These are phyloP conservation scores for Leptoclinus maculatus DNA, from an alignment of 2,797 vertebrate genomes.

Conservation along the genomic window DNA sequence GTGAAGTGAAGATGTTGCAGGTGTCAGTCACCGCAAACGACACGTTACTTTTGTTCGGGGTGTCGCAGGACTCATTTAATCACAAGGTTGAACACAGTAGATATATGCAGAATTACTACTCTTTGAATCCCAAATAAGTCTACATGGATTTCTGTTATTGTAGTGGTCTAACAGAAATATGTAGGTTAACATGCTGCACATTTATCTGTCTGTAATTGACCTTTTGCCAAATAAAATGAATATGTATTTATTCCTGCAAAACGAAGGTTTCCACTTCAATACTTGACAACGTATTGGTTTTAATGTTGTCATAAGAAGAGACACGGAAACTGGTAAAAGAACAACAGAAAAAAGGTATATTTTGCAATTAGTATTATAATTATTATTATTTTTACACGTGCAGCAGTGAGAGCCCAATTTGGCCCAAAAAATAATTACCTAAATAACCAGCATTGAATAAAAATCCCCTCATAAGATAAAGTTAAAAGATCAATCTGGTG, in stretches of 20 bases:
- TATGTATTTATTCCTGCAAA: background rate
- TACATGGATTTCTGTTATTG: background rate
- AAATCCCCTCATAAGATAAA: background rate
- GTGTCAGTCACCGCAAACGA: background rate
- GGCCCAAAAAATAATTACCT: no score
- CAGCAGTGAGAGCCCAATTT: background rate
- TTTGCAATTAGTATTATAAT: background rate
- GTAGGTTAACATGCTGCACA: background rate
- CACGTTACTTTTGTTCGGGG: background rate
- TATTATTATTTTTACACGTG: background rate
- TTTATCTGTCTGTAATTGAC: background rate
- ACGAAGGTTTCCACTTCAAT: no score
- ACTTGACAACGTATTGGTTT: no score
- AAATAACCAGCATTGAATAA: background rate
- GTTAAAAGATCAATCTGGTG: background rate
- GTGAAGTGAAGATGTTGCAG: background rate
- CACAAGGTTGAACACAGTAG: background rate
- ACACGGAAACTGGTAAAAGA: background rate
- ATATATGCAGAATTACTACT: background rate
- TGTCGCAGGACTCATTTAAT: background rate
- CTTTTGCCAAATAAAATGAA: background rate
- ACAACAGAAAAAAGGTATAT: background rate
- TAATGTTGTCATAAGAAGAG: background rate
- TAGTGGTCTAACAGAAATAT: background rate
- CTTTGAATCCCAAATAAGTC: background rate